Evolutionary conservation across 2,113 vertebrate species (phyloP).

Genomic region (Percina caprodes): DNA sequence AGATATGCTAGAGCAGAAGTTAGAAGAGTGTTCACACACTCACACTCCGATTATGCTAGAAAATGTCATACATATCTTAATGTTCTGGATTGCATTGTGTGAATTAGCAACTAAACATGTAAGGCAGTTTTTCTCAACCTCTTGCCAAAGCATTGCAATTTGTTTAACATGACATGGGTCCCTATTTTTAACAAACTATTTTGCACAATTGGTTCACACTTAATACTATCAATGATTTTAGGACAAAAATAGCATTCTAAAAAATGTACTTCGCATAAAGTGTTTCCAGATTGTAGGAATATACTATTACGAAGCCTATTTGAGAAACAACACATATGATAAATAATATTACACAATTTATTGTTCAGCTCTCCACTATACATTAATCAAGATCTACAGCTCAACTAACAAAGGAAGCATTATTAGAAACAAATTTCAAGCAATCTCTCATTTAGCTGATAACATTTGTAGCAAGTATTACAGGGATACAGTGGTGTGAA

Average conservation of each 20-base stretch:
- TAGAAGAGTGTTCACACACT: background rate
- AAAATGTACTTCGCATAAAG: background rate
- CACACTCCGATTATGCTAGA: conserved; percentile 10
- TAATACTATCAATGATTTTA: background rate
- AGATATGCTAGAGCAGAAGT: conserved; percentile 20
- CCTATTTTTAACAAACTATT: background rate
- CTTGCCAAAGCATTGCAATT: background rate
- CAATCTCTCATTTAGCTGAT: background rate
- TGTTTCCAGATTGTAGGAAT: background rate
- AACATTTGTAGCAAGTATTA: background rate
- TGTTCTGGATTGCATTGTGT: conserved; percentile 32
- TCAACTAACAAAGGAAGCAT: background rate
- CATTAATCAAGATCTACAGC: background rate
- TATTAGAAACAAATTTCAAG: background rate
- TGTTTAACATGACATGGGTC: background rate
- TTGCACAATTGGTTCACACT: background rate
- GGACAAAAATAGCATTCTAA: no score
- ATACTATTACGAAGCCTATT: background rate
- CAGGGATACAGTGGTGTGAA: no score
- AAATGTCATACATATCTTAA: conserved; percentile 35
- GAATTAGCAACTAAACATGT: conserved; percentile 20
- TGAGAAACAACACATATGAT: background rate
- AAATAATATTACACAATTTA: background rate
- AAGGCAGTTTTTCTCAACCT: conserved; percentile 18
- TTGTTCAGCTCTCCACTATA: background rate